Percentiles rank a stretch among this genome's conserved stretches.
These are phyloP conservation scores for Drosophila santomea DNA, from an alignment of 1,140 invertebrate genomes.

Conservation along the genomic window DNA sequence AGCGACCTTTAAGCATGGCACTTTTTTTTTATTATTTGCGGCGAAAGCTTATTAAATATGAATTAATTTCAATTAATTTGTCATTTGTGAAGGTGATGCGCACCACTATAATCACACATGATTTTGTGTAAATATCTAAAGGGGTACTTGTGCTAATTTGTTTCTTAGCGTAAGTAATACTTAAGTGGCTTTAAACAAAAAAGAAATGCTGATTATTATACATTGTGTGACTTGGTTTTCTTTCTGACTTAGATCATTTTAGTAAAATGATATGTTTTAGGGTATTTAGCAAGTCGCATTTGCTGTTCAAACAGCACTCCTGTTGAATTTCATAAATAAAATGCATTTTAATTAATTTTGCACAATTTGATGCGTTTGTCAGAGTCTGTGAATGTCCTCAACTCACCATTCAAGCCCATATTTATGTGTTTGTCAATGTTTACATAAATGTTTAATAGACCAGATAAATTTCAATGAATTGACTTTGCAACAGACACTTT, in stretches of 20 bases:
- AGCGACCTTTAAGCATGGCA: slow-evolving; percentile 21
- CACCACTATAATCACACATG: background rate
- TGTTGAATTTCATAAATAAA: slow-evolving; percentile 75
- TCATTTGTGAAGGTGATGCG: slow-evolving; percentile 40
- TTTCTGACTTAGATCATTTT: too few relatives aligned
- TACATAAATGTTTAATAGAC: slow-evolving; percentile 80
- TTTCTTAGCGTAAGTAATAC: background rate
- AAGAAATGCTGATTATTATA: background rate
- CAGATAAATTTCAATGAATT: slow-evolving; percentile 78
- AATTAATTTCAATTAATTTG: slow-evolving; percentile 79
- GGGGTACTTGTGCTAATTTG: background rate
- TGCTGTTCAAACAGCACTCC: background rate
- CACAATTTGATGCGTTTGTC: slow-evolving; percentile 56
- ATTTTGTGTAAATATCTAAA: background rate
- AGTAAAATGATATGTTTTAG: background rate
- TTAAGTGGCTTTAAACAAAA: too few relatives aligned
- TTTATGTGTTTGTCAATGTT: slow-evolving; percentile 69
- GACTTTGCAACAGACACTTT: slow-evolving; percentile 37
- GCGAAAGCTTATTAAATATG: slow-evolving; percentile 71
- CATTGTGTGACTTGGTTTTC: too few relatives aligned
- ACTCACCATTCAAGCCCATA: background rate
- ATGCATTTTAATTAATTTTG: slow-evolving; percentile 81
- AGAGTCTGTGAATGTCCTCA: slow-evolving; percentile 21
- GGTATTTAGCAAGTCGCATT: slow-evolving; percentile 2
- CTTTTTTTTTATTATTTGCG: background rate